Percentiles rank a stretch among this genome's conserved stretches.
Evolutionary conservation across 2,113 vertebrate genomes (phyloP).

Genomic region (Amphiprion ocellaris): DNA sequence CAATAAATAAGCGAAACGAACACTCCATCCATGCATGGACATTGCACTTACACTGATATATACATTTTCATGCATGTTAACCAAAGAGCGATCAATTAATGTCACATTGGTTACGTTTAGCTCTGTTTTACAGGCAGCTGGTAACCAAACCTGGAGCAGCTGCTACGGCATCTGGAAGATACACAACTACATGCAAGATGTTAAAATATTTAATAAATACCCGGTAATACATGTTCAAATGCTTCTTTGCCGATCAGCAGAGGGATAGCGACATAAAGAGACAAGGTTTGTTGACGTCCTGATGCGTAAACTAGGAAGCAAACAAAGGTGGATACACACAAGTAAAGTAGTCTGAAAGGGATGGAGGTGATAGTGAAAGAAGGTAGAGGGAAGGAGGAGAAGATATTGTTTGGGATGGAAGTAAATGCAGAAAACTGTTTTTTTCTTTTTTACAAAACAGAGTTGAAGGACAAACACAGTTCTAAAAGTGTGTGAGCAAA

Average conservation of each 20-base stretch:
- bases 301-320: neutral
- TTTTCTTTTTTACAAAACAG: constrained; percentile 21
- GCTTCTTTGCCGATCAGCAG: neutral
- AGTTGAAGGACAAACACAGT: constrained; percentile 59
- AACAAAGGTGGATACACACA: neutral
- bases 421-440: neutral
- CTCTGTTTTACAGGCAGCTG: too few relatives aligned
- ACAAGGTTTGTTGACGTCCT: neutral
- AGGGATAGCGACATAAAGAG: neutral
- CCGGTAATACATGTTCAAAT: too few relatives aligned
- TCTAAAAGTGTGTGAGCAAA: constrained; percentile 47
- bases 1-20: too few relatives aligned
- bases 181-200: too few relatives aligned
- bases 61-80: too few relatives aligned
- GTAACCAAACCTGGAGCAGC: too few relatives aligned
- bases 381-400: neutral
- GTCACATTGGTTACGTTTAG: too few relatives aligned
- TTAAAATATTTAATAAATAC: too few relatives aligned
- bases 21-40: too few relatives aligned
- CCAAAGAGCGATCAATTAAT: too few relatives aligned
- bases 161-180: too few relatives aligned
- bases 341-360: neutral
- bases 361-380: neutral
- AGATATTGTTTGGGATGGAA: constrained; percentile 1
- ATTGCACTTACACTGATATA: too few relatives aligned